Percentiles rank a stretch among this genome's conserved stretches.
These are phyloP conservation scores for Helicoverpa zea DNA, from an alignment of 1,140 invertebrate genomes.

Conservation along the genomic window DNA sequence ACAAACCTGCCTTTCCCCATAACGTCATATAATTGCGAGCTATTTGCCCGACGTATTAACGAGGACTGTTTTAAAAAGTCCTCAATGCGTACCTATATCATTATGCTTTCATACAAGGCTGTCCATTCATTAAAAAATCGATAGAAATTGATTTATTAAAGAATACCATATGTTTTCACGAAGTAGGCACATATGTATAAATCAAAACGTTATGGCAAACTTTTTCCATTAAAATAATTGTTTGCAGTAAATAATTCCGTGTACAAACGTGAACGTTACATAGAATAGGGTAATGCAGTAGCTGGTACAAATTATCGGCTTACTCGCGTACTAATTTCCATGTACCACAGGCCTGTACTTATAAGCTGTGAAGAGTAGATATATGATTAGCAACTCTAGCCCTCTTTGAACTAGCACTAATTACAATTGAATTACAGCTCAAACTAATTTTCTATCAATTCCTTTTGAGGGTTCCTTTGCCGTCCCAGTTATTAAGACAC, in stretches of 20 bases:
- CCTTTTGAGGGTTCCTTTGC: slow-evolving; percentile 67
- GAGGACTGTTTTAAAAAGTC: background rate
- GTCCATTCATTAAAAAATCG: background rate
- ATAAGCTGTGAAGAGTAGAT: slow-evolving; percentile 10
- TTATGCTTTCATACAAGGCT: background rate
- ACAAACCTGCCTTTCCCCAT: no score
- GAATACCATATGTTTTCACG: no score
- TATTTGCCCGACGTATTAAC: background rate
- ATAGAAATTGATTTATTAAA: background rate
- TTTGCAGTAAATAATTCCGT: no score
- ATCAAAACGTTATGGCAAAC: no score
- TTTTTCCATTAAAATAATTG: background rate
- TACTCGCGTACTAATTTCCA: slow-evolving; percentile 1
- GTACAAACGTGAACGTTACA: no score
- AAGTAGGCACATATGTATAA: no score
- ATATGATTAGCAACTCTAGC: slow-evolving; percentile 21
- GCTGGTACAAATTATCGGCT: background rate
- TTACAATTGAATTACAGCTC: slow-evolving; percentile 37
- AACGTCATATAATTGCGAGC: no score
- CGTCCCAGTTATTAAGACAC: slow-evolving; percentile 61
- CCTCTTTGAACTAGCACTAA: slow-evolving; percentile 30
- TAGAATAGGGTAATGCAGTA: no score
- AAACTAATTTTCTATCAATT: slow-evolving; percentile 69
- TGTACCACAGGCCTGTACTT: background rate
- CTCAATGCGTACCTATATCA: background rate